phyloP scores from a whole-genome alignment of 2,888 invertebrate genomes.

The Erebia palarica region DNA sequence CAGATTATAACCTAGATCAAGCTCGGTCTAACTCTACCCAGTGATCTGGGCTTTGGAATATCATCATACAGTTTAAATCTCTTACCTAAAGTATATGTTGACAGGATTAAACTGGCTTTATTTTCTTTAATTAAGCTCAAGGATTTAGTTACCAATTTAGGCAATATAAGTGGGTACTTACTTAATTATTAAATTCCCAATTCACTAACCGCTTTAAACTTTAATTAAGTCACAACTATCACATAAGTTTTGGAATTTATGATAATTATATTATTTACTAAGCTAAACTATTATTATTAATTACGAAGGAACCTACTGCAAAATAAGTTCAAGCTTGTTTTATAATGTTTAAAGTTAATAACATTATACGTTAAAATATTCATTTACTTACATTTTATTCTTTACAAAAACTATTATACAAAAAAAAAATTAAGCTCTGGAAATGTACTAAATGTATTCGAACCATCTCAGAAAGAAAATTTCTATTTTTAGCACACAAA shows the following conservation, averaged over 20 bases:
- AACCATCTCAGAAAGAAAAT: not conserved
- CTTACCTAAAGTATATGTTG: too few species aligned
- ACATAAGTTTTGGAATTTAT: not conserved
- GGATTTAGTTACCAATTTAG: too few species aligned
- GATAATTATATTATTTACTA: too few species aligned
- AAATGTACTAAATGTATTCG: not conserved
- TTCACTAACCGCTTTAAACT: not conserved
- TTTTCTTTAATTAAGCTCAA: too few species aligned
- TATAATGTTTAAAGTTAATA: not conserved
- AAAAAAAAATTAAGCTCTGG: slow-evolving; percentile 5
- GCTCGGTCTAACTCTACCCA: too few species aligned
- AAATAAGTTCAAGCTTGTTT: not conserved
- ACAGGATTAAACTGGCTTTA: too few species aligned
- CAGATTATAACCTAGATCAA: slow-evolving; percentile 2
- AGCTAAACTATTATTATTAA: not conserved
- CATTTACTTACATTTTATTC: not conserved
- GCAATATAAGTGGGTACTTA: too few species aligned
- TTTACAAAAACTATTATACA: not conserved
- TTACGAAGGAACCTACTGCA: not conserved
- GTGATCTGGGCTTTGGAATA: too few species aligned
- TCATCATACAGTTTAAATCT: too few species aligned
- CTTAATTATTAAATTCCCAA: not conserved
- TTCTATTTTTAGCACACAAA: not conserved
- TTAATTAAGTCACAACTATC: not conserved
- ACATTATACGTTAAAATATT: not conserved